Evolutionary conservation across 2,797 vertebrate species (phyloP), one percentile per base, ranked within the genome.

Genomic region (Hippoglossus hippoglossus): DNA sequence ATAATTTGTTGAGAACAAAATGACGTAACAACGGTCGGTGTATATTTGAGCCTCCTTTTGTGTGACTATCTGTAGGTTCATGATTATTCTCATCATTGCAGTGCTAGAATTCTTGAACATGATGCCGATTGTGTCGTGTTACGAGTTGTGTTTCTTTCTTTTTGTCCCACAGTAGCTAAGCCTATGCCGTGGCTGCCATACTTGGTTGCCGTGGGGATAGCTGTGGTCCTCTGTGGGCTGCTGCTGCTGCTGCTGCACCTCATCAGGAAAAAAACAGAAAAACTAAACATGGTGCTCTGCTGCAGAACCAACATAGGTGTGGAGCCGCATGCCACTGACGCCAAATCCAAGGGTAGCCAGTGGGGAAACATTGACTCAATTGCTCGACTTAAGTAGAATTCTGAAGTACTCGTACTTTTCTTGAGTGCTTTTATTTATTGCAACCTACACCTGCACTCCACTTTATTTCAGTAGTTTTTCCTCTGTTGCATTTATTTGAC

Each of bases 271-370:
- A 3, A 13, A 13, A 1, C 21, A 36, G 60, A 5, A 75, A 25
- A 54, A 3, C 12, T 3, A 7, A 9, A 34, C 6, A 1, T 1
- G 0, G 67, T 16, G 69, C 47, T 15, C 25, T 69, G 59, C 58
- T 80, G 69, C 53, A 66, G 3, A 11, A 5, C 0, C 3, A 71
- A 72, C 5, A 88, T 85, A 63, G 28, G 63, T 6, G 0, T 28
- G 22, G 19, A 62, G 59, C 15, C 0, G 1, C 18, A 63, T 16
- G 11, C 21, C 0, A 34, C 75, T 22, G 63, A 61, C 1, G 19
- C 19, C 22, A 19, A 11, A 25, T 28, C 24, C 9, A 78, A 69
- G 0, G 87, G 90, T 93, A 88, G 87, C 10, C 1, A 63, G 18
- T 22, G 0, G 2, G 18, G 3, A 15, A 54, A 58, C 36, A n/a